Base-by-base conservation (phyloP, 2,113 vertebrate genomes). In the Hippocampus abdominalis region DNA sequence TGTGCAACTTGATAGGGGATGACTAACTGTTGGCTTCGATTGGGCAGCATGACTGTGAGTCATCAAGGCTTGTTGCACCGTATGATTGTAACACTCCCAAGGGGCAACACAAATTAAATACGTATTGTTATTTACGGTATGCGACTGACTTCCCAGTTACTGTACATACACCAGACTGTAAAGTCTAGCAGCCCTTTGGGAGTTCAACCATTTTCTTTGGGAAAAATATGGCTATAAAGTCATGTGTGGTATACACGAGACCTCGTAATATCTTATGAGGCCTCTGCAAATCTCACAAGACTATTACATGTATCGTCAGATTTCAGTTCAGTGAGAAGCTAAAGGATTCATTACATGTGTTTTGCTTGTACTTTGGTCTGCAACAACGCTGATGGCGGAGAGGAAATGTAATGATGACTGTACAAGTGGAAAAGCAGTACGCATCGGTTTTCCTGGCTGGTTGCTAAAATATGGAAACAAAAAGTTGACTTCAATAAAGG, bases 61-160 rank as follows among this genome's bases (percentile, higher is more conserved):
- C 8, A 12, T 10, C 36, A 42, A 59, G 23, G 5, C 25, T 29
- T 16, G 13, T 16, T 27, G 10, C 36, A n/a, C 9, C 13, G 21
- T 12, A 42, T 13, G 11, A 63, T 42, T 63, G 32, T 11, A 39
- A n/a, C 20, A 5, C 36, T 74, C 36, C 74, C 46, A 68, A 71
- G 73, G 66, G 79, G 42, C 73, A 77, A 72, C 29, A 67, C 48
- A 85, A 67, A 80, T 69, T 1, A 66, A 80, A 49, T 42, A 3
- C 29, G 27, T 51, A 49, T 12, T 61, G 46, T 59, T 20, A 71
- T 11, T 25, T 27, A 67, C 57, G 23, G 20, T 69, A 11, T 46
- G 27, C 32, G 59, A 29, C 53, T 56, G 56, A 27, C 16, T 7
- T 68, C 23, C 39, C 65, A 66, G 66, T 71, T 56, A 46, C 39